Evolutionary conservation across 2,797 vertebrate genomes (phyloP), one percentile per base, ranked within the genome.

Genomic region (Rhinatrema bivittatum): DNA sequence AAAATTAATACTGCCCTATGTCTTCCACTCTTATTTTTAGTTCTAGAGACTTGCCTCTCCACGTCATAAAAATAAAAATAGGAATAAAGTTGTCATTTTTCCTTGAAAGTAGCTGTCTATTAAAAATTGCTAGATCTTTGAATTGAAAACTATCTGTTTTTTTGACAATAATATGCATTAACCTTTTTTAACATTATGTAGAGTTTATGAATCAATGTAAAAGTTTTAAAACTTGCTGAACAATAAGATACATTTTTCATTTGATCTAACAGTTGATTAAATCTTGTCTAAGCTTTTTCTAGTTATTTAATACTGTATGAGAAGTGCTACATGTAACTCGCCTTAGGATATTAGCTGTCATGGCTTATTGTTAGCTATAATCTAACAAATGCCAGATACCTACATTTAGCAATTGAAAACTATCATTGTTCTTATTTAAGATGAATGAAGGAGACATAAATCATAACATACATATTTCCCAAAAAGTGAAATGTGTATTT

Each of bases 351-450:
- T 16, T 54, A 54, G 52, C 38, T 49, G 50, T 62, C 69, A 33
- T 38, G 47, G 43, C 5, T 29, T 34, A 53, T 10, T 50, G 53
- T 54, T 53, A 41, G 55, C 60, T 56, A 54, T 41, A 36, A 16
- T 31, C 46, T 65, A 58, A 64, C 25, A 50, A 53, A 57, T 62
- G 47, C 50, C 74, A 78, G 72, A 61, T 22, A 50, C 37, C 28
- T 27, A 50, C 66, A 33, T 32, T 59, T 56, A 60, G 62, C 57
- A 47, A 57, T 16, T 38, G 54, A 59, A 50, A 60, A 29, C 36
- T 29, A 50, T 13, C 46, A 53, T 70, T 71, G 66, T 68, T 75
- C 74, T 68, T 66, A 58, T 65, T 78, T 62, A 56, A 61, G 51
- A 43, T 46, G 64, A 60, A 40, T 69, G 71, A 71, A 51, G 50